phyloP scores from a whole-genome alignment of 2,113 vertebrate species.

The Cairina moschata region DNA sequence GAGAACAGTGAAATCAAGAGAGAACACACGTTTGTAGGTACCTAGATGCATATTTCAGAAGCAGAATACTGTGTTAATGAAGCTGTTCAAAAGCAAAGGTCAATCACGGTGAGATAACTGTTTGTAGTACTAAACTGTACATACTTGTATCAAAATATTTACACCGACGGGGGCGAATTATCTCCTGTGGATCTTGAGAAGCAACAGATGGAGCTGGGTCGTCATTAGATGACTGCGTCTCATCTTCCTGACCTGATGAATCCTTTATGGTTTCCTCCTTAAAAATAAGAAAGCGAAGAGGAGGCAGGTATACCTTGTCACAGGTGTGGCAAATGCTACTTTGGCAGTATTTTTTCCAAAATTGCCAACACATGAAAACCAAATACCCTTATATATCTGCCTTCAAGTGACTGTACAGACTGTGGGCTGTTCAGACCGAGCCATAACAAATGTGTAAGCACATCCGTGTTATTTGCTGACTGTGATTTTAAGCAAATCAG shows the following conservation, averaged over 20 bases:
- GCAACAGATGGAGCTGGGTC: conserved; percentile 84
- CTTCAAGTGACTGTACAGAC: not conserved
- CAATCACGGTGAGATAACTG: not conserved
- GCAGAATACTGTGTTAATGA: not conserved
- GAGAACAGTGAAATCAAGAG: not conserved
- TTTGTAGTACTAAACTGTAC: conserved; percentile 20
- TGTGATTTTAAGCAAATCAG: not conserved
- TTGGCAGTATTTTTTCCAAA: not conserved
- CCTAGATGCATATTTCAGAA: not conserved
- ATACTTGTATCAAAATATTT: conserved; percentile 95
- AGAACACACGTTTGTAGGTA: not conserved
- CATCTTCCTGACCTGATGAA: conserved; percentile 84
- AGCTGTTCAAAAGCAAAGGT: not conserved
- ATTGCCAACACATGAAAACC: accelerated
- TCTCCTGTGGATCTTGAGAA: conserved; percentile 86
- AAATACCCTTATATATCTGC: not conserved
- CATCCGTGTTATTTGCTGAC: not conserved
- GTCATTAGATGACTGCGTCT: conserved; percentile 83
- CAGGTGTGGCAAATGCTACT: not conserved
- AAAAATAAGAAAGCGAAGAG: not conserved
- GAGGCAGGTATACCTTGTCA: not conserved
- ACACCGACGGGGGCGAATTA: conserved; percentile 88
- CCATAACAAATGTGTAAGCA: not conserved
- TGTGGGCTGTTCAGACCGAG: not conserved
- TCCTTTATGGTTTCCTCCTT: conserved; percentile 88